Evolutionary conservation across 2,888 invertebrate genomes (phyloP).

Genomic region (Entomobrya multifasciata): DNA sequence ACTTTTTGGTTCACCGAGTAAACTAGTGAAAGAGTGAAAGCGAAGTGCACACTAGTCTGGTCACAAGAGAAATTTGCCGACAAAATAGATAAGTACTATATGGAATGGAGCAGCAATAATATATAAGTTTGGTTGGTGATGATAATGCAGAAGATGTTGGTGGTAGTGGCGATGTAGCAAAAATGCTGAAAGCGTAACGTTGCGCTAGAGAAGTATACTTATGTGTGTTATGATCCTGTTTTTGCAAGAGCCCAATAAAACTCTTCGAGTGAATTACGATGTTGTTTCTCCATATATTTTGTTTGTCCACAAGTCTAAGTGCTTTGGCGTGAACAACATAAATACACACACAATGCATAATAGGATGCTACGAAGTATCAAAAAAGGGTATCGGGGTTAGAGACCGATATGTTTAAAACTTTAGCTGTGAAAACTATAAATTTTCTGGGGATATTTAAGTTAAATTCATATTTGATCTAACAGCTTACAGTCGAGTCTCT

Average conservation of each 20-base stretch:
- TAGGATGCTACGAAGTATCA: not conserved
- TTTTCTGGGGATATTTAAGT: too few relatives aligned
- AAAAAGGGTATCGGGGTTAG: too few relatives aligned
- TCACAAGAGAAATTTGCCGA: conserved; percentile 42
- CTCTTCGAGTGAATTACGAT: conserved; percentile 68
- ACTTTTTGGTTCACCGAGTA: conserved; percentile 48
- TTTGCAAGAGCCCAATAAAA: conserved; percentile 61
- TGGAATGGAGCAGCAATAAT: too few relatives aligned
- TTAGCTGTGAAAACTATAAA: conserved; percentile 53
- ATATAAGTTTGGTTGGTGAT: too few relatives aligned
- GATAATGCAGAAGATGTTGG: too few relatives aligned
- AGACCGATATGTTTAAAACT: too few relatives aligned
- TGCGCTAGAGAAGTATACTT: not conserved
- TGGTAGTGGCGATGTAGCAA: conserved; percentile 5
- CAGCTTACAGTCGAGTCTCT: too few relatives aligned
- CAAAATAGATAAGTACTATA: not conserved
- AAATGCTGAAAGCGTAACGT: not conserved
- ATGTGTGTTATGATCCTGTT: conserved; percentile 6
- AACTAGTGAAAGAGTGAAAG: conserved; percentile 18
- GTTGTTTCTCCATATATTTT: conserved; percentile 66
- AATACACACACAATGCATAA: conserved; percentile 8
- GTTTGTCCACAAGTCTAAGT: conserved; percentile 68
- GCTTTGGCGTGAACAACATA: conserved; percentile 64
- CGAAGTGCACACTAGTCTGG: conserved; percentile 60
- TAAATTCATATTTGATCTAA: too few relatives aligned